Conservation (phyloP, 2,113 vertebrate species). For the Seriola rivoliana region DNA sequence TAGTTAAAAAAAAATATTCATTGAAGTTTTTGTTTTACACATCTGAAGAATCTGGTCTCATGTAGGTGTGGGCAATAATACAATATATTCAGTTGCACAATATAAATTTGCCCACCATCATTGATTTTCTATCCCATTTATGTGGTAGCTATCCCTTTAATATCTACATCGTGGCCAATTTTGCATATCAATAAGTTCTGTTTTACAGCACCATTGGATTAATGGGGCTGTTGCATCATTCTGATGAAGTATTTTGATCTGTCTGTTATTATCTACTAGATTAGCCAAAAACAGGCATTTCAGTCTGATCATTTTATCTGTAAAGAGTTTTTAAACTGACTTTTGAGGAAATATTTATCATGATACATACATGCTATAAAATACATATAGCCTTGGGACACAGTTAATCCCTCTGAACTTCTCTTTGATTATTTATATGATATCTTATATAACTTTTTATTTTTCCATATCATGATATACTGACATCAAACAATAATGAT, state of each 20-base stretch:
- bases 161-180: not conserved
- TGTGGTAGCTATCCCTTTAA: not conserved
- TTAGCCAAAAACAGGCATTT: too few species aligned
- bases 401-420: not conserved
- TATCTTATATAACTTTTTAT: not conserved
- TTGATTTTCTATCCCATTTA: not conserved
- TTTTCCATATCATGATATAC: not conserved
- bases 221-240: not conserved
- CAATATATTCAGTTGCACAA: too few species aligned
- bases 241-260: not conserved
- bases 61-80: too few species aligned
- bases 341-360: not conserved
- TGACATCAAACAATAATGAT: not conserved
- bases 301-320: too few species aligned
- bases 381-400: not conserved
- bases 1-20: not conserved
- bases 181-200: not conserved
- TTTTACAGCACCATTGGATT: not conserved
- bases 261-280: too few species aligned
- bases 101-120: not conserved
- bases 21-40: not conserved
- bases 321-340: not conserved
- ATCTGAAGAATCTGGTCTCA: too few species aligned
- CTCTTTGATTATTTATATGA: not conserved
- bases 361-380: not conserved